phyloP scores from a whole-genome alignment of 2,113 vertebrate species.

The Caranx melampygus region DNA sequence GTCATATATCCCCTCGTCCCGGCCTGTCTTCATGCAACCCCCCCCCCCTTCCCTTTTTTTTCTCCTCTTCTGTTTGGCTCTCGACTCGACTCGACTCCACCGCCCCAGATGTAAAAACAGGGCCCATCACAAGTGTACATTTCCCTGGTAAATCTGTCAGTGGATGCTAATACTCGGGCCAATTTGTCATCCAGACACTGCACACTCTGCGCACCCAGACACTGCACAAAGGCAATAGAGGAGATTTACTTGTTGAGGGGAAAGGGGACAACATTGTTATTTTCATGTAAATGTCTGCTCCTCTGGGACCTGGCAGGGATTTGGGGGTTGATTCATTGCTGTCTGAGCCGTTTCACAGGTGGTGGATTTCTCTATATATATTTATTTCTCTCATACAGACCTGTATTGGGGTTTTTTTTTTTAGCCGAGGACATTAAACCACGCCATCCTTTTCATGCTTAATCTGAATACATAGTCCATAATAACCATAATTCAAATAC shows the following conservation, averaged over 20 bases:
- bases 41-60: not conserved
- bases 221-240: slow-evolving; percentile 59
- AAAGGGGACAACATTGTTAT: slow-evolving; percentile 45
- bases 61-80: slow-evolving; percentile 36
- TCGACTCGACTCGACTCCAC: slow-evolving; percentile 3
- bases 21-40: slow-evolving; percentile 12
- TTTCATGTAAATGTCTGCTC: slow-evolving; percentile 62
- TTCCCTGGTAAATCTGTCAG: slow-evolving; percentile 74
- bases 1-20: slow-evolving; percentile 19
- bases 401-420: slow-evolving; percentile 18
- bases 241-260: slow-evolving; percentile 52
- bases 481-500: slow-evolving; percentile 42
- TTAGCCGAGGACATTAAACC: slow-evolving; percentile 50
- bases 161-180: slow-evolving; percentile 47
- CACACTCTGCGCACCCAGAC: slow-evolving; percentile 36
- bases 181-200: slow-evolving; percentile 51
- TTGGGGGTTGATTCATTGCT: slow-evolving; percentile 38
- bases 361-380: slow-evolving; percentile 17
- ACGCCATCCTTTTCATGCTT: slow-evolving; percentile 35
- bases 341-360: slow-evolving; percentile 60
- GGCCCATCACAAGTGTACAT: slow-evolving; percentile 48
- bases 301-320: slow-evolving; percentile 21
- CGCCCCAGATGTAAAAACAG: slow-evolving; percentile 68
- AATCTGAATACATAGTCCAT: slow-evolving; percentile 31
- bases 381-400: slow-evolving; percentile 12